Base-by-base conservation (phyloP, 2,888 invertebrate genomes). In the Incurvaria masculella region DNA sequence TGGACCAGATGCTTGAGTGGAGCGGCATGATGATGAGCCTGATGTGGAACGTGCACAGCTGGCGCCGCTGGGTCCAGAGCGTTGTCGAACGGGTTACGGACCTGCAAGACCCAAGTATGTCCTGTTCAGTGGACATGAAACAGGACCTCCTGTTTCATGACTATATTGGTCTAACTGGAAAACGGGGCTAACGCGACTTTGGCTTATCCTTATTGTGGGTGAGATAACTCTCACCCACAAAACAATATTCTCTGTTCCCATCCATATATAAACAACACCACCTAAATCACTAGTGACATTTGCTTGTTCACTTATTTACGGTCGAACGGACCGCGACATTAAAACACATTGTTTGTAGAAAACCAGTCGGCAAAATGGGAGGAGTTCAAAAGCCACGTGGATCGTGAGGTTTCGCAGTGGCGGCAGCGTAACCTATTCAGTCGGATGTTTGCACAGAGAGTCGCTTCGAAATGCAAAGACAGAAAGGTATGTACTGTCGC, bases 11-110 rank as follows among this genome's bases (percentile, higher is more conserved):
- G 70, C 55, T 63, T 0, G 74, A 76, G 55, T 73, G 73, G 73
- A 69, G 71, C 50, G 66, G 73, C 2, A 69, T 73, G 67, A 66
- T 74, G 66, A 65, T 72, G 20, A 74, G 72, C 52, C 57, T 75
- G 19, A 64, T 69, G 64, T 75, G 76, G 75, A 76, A 76, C 52
- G 60, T 72, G 44, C 68, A 72, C 49, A 69, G 72, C 2, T 76
- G 76, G 76, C 65, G 70, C 3, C 64, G 64, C 46, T 75, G 76
- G 76, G 68, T 76, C 16, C 69, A 74, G 47, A 71, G 70, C 39
- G 68, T 64, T 48, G 61, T 76, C 10, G 63, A 70, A 53, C 61
- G 59, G 10, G 68, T 69, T 2, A 44, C 55, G 1, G 61, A 61
- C 50, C 56, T 57, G 42, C 53, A 50, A 21, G 53, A 59, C 2